Percentiles rank a stretch among this genome's conserved stretches.
These are phyloP conservation scores for Epizoanthus stellaris DNA, from an alignment of 92 coral and sea anemone species.

Conservation along the genomic window DNA sequence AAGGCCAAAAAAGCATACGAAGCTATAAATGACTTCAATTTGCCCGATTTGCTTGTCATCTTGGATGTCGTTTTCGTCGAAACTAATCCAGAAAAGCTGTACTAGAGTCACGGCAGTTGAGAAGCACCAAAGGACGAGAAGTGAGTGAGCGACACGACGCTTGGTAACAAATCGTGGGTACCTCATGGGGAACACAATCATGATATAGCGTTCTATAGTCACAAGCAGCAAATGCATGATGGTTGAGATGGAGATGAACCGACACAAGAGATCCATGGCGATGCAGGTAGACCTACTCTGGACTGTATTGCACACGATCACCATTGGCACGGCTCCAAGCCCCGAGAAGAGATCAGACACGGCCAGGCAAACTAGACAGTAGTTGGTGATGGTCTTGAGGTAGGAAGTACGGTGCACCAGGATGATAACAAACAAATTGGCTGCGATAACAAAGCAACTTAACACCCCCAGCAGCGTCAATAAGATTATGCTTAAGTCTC, in stretches of 20 bases:
- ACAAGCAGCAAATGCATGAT: slow-evolving; percentile 70
- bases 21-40: slow-evolving; percentile 65
- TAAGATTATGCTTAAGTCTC: background rate
- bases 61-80: slow-evolving; percentile 18
- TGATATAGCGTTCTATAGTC: slow-evolving; percentile 70
- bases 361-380: slow-evolving; percentile 66
- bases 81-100: slow-evolving; percentile 68
- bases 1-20: slow-evolving; percentile 59
- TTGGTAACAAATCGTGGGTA: slow-evolving; percentile 59
- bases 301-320: slow-evolving; percentile 54
- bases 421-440: slow-evolving; percentile 65
- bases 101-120: slow-evolving; percentile 55
- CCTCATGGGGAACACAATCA: slow-evolving; percentile 78
- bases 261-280: slow-evolving; percentile 73
- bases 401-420: slow-evolving; percentile 56
- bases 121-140: slow-evolving; percentile 59
- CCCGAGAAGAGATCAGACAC: slow-evolving; percentile 70
- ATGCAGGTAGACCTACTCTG: slow-evolving; percentile 33
- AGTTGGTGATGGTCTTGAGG: slow-evolving; percentile 70
- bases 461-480: slow-evolving; percentile 54
- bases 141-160: slow-evolving; percentile 24
- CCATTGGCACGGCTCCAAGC: slow-evolving; percentile 65
- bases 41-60: slow-evolving; percentile 10
- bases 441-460: slow-evolving; percentile 56
- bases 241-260: slow-evolving; percentile 76